phyloP scores from a whole-genome alignment of 2,888 invertebrate species.

The Ypsolopha sequella region DNA sequence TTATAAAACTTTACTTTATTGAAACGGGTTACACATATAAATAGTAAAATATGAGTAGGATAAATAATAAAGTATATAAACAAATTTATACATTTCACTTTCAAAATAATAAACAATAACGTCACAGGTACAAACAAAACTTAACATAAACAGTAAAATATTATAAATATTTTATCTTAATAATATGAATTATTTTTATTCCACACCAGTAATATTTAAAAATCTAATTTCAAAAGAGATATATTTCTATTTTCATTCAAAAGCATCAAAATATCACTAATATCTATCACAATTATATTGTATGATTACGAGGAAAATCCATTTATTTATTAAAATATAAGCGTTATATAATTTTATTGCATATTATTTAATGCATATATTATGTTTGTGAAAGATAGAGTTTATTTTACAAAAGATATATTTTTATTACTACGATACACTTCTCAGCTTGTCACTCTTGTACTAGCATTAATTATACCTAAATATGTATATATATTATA shows the following conservation, averaged over 20 bases:
- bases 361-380: not conserved
- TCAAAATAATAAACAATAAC: too few species aligned
- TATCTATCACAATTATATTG: constrained; percentile 34
- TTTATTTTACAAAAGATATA: constrained; percentile 34
- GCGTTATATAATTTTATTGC: constrained; percentile 5
- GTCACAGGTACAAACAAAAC: too few species aligned
- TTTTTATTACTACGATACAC: constrained; percentile 60
- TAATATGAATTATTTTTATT: not conserved
- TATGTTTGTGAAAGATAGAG: constrained; percentile 13
- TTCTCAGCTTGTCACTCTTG: constrained; percentile 34
- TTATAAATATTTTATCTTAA: not conserved
- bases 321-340: constrained; percentile 18
- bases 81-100: too few species aligned
- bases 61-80: too few species aligned
- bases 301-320: constrained; percentile 17
- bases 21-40: too few species aligned
- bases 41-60: too few species aligned
- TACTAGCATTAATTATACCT: constrained; percentile 7
- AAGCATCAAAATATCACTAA: constrained; percentile 48
- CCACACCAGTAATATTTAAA: too few species aligned
- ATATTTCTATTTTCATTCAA: constrained; percentile 7
- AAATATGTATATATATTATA: constrained; percentile 10
- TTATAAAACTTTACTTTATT: too few species aligned
- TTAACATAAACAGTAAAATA: not conserved
- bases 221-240: not conserved